phyloP scores from a whole-genome alignment of 1,140 invertebrate species.

The Stenopsyche tienmushanensis region DNA sequence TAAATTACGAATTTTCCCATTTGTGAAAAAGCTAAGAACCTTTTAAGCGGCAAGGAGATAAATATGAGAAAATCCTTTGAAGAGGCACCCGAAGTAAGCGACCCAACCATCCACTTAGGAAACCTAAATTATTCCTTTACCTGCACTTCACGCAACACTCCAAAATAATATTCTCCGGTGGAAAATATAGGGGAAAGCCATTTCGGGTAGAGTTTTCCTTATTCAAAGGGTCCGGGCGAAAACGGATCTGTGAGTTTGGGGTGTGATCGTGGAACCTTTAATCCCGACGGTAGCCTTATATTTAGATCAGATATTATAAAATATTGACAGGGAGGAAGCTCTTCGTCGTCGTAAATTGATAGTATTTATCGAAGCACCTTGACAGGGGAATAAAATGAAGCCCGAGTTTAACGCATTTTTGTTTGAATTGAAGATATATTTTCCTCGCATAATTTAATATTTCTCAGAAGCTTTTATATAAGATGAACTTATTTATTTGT shows the following conservation, averaged over 20 bases:
- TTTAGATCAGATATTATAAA: background rate
- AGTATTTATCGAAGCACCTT: too few relatives aligned
- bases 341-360: too few relatives aligned
- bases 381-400: too few relatives aligned
- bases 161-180: background rate
- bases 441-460: too few relatives aligned
- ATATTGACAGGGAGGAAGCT: background rate
- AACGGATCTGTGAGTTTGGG: background rate
- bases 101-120: background rate
- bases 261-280: background rate
- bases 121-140: background rate
- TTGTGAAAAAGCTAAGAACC: slow-evolving; percentile 7
- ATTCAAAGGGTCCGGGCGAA: background rate
- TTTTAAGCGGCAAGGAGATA: background rate
- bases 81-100: background rate
- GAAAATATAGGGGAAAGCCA: background rate
- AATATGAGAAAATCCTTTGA: background rate
- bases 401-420: too few relatives aligned
- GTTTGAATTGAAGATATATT: too few relatives aligned
- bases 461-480: too few relatives aligned
- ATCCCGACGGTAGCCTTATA: background rate
- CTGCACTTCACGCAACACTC: background rate
- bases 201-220: background rate
- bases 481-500: too few relatives aligned
- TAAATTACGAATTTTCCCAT: slow-evolving; percentile 8